Conservation (phyloP, 2,888 invertebrate genomes). For the Synergus gifuensis region DNA sequence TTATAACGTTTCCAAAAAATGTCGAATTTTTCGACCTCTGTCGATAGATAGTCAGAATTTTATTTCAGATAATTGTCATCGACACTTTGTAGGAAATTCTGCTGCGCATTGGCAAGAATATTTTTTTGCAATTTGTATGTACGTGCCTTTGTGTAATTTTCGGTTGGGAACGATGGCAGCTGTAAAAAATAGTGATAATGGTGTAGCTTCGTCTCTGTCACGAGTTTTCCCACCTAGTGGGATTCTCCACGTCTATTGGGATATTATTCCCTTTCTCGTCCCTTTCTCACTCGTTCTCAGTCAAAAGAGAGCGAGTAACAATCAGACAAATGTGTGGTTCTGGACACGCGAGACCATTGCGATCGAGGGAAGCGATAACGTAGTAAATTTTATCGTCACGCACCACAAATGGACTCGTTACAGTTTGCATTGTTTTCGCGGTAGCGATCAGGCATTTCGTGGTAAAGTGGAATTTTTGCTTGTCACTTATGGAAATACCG, state of each 20-base stretch:
- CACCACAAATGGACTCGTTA: constrained; percentile 45
- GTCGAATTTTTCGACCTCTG: not conserved
- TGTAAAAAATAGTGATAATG: constrained; percentile 60
- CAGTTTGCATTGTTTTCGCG: constrained; percentile 30
- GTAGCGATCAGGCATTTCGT: constrained; percentile 23
- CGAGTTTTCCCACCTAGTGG: constrained; percentile 25
- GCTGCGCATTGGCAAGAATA: not conserved
- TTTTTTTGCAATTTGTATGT: not conserved
- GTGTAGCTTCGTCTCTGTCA: constrained; percentile 60
- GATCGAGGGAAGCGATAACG: constrained; percentile 47
- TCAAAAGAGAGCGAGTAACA: not conserved
- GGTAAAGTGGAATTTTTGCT: constrained; percentile 20
- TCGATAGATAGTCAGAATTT: not conserved
- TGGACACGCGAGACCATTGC: constrained; percentile 38
- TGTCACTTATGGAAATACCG: not conserved
- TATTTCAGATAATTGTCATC: constrained; percentile 5
- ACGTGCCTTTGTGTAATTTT: constrained; percentile 38
- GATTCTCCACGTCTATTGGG: constrained; percentile 15
- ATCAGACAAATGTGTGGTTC: constrained; percentile 26
- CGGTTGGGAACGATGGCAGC: constrained; percentile 24
- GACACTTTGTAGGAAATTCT: not conserved
- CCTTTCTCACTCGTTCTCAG: not conserved
- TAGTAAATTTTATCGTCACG: constrained; percentile 56
- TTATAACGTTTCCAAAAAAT: not conserved
- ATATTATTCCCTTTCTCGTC: constrained; percentile 6